Base-by-base conservation (phyloP, 2,113 vertebrate species). In the Aleadryas rufinucha region DNA sequence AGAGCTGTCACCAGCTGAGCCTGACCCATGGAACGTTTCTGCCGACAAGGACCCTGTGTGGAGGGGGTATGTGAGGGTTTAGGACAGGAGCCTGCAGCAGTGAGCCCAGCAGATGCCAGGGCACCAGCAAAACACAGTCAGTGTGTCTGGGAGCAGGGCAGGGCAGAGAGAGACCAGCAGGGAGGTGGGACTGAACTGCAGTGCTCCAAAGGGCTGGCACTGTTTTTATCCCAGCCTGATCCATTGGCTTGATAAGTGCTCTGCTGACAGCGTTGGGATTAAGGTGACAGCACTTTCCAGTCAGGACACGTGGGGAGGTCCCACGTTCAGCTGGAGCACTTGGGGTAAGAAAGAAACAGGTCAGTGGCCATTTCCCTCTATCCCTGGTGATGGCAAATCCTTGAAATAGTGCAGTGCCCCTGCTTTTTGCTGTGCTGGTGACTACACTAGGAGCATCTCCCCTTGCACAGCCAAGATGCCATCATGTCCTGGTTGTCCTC, bases 21-120 rank as follows among this genome's bases (percentile, higher is more conserved):
- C 30, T 80, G 39, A 54, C 16, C 30, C 9, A 0, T 3, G 12
- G 42, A 44, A 16, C 17, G 0, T 35, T 77, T 4, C 17, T 66
- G 64, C 1, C 0, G 2, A 2, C 27, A 15, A 52, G n/a, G 44
- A 63, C 9, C 7, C 47, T 42, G 21, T 1, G 2, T 18, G 30
- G 69, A 49, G 20, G 11, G 6, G 14, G 16, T 0, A 0, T 10
- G 21, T 68, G 17, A 35, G 39, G 44, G 15, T 63, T 84, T 35
- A 35, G 2, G 2, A 12, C 6, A 17, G 50, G 16, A 37, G 4
- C 19, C 45, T 37, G 71, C 13, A 50, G 35, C 41, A 54, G 21
- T 5, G 33, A 93, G 47, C 83, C 2, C 2, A 18, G 15, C 1
- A 8, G 30, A 30, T 79, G 66, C 42, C 35, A 76, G 27, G 24